phyloP scores from a whole-genome alignment of 1,140 invertebrate genomes.

The Hormaphis cornu region DNA sequence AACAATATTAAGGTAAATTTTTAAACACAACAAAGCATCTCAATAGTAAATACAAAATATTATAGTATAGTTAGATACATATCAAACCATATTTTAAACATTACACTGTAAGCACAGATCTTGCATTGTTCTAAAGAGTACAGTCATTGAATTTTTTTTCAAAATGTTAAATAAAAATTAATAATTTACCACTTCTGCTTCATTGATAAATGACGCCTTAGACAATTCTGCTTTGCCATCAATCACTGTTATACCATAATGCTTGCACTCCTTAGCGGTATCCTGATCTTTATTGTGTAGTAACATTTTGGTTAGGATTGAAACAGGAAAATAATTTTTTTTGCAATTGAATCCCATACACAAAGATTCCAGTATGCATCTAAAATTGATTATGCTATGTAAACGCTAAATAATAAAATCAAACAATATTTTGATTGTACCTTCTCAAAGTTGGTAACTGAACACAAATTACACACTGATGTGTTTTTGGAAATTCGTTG shows the following conservation, averaged over 20 bases:
- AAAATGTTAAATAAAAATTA: background rate
- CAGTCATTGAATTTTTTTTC: too few species aligned
- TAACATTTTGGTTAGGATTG: background rate
- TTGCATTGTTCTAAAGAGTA: too few species aligned
- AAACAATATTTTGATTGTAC: background rate
- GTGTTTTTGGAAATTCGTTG: background rate
- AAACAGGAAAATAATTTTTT: conserved; percentile 10
- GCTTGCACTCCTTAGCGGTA: background rate
- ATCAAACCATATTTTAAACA: too few species aligned
- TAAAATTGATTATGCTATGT: background rate
- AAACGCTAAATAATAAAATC: background rate
- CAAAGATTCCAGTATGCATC: background rate
- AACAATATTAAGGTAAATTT: too few species aligned
- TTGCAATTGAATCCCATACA: conserved; percentile 6
- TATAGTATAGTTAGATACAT: too few species aligned
- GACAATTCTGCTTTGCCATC: conserved; percentile 2
- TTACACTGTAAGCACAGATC: too few species aligned
- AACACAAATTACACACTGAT: conserved; percentile 1
- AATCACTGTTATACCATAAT: background rate
- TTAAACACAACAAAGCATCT: too few species aligned
- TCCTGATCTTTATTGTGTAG: background rate
- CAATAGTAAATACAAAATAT: too few species aligned
- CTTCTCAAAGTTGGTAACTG: conserved; percentile 2
- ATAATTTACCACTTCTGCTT: background rate
- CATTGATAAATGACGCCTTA: background rate